Evolutionary conservation across 2,797 vertebrate species (phyloP).

Genomic region (Oreochromis grahami): DNA sequence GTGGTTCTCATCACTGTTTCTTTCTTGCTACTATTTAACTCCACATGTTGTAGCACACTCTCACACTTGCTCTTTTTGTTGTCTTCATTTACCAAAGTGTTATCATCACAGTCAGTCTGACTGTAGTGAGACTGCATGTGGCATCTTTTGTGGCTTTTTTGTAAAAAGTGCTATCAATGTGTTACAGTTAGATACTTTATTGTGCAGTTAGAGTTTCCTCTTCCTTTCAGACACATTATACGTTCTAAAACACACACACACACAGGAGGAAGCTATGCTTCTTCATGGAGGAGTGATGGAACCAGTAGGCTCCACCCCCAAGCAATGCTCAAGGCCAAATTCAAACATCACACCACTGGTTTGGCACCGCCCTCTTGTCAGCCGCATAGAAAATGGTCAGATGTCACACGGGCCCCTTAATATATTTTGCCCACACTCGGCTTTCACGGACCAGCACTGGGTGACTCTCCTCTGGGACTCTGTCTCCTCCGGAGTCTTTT

Average conservation of each 20-base stretch:
- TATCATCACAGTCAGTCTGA: not conserved
- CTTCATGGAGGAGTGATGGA: not conserved
- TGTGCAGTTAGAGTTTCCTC: not conserved
- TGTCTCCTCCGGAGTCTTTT: not conserved
- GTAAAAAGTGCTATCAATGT: not conserved
- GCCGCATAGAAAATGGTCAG: conserved; percentile 43
- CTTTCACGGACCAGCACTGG: not conserved
- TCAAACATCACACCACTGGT: conserved; percentile 77
- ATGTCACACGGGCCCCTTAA: not conserved
- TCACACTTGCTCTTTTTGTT: not conserved
- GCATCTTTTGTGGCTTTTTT: not conserved
- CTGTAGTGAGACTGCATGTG: not conserved
- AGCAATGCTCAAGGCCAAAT: conserved; percentile 22
- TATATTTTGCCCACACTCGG: conserved; percentile 1
- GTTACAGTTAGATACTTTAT: not conserved
- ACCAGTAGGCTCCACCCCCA: conserved; percentile 52
- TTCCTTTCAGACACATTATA: not conserved
- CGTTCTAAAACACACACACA: not conserved
- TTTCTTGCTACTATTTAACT: not conserved
- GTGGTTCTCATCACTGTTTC: not conserved
- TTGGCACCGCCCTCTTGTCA: conserved; percentile 57
- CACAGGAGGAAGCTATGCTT: not conserved
- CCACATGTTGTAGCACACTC: not conserved
- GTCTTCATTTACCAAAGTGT: not conserved
- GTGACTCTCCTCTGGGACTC: not conserved